Conservation (phyloP, 2,888 invertebrate species). For the Hirtodrosophila histrioides region DNA sequence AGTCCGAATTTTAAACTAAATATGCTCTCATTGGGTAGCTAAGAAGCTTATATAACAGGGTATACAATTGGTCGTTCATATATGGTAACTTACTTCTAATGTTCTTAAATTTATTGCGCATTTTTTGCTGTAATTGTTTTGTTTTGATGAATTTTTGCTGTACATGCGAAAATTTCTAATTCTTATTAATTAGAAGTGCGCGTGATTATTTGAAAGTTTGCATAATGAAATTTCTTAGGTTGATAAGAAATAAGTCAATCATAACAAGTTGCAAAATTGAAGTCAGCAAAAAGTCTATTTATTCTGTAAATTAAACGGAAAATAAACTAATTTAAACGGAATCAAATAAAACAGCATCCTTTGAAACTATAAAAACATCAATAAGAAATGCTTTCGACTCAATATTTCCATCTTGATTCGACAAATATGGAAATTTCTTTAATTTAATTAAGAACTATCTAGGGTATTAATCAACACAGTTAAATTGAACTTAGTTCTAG, state of each 20-base stretch:
- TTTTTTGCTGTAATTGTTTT: slow-evolving; percentile 43
- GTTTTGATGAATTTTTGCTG: slow-evolving; percentile 15
- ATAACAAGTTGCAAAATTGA: background rate
- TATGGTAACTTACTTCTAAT: background rate
- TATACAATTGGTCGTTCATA: slow-evolving; percentile 8
- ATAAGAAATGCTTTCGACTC: too few relatives aligned
- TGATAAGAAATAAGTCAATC: background rate
- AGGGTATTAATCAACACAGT: too few relatives aligned
- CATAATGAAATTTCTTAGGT: background rate
- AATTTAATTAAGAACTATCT: too few relatives aligned
- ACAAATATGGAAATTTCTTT: too few relatives aligned
- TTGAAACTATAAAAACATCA: too few relatives aligned
- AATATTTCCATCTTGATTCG: too few relatives aligned
- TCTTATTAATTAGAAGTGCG: background rate
- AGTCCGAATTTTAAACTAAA: too few relatives aligned
- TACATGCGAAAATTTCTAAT: slow-evolving; percentile 28
- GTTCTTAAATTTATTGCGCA: slow-evolving; percentile 54
- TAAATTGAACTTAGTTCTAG: too few relatives aligned
- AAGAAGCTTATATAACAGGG: slow-evolving; percentile 6
- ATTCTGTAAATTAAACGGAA: too few relatives aligned
- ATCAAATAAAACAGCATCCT: too few relatives aligned
- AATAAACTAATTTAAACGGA: too few relatives aligned
- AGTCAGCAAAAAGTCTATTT: too few relatives aligned
- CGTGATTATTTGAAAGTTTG: slow-evolving; percentile 5
- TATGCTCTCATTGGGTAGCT: background rate